Conservation (phyloP, 2,888 invertebrate species). For the Physocephala rufipes region DNA sequence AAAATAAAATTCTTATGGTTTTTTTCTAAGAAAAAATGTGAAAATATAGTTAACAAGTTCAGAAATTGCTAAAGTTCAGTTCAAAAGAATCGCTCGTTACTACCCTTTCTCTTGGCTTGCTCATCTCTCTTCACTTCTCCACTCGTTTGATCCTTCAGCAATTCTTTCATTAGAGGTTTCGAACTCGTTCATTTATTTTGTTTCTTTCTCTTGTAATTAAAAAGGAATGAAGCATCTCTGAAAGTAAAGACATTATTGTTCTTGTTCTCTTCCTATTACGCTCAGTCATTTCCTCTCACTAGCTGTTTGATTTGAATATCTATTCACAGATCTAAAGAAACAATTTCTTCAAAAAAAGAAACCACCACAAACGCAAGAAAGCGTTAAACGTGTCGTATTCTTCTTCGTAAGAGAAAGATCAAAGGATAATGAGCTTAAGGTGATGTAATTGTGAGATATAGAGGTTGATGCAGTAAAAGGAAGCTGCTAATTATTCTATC, state of each 20-base stretch:
- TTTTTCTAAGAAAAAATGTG: too few species aligned
- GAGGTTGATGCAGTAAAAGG: too few species aligned
- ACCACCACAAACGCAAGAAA: too few species aligned
- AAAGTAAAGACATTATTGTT: not conserved
- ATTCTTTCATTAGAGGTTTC: too few species aligned
- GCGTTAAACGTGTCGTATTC: too few species aligned
- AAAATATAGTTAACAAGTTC: too few species aligned
- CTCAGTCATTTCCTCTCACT: not conserved
- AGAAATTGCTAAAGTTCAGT: too few species aligned
- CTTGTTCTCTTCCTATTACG: not conserved
- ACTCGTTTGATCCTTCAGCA: too few species aligned
- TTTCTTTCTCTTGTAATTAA: slow-evolving; percentile 31
- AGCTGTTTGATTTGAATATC: not conserved
- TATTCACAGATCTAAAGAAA: not conserved
- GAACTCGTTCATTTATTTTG: not conserved
- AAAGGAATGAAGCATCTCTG: slow-evolving; percentile 23
- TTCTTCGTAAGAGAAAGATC: not conserved
- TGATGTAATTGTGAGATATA: not conserved
- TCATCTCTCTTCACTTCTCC: too few species aligned
- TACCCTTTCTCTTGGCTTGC: too few species aligned
- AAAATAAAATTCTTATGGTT: too few species aligned
- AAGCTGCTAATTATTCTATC: not conserved
- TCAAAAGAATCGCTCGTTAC: too few species aligned
- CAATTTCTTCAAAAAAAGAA: not conserved
- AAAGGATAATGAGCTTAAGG: not conserved